Base-by-base conservation (phyloP, 1,140 invertebrate genomes). In the Parapsyche elsis region DNA sequence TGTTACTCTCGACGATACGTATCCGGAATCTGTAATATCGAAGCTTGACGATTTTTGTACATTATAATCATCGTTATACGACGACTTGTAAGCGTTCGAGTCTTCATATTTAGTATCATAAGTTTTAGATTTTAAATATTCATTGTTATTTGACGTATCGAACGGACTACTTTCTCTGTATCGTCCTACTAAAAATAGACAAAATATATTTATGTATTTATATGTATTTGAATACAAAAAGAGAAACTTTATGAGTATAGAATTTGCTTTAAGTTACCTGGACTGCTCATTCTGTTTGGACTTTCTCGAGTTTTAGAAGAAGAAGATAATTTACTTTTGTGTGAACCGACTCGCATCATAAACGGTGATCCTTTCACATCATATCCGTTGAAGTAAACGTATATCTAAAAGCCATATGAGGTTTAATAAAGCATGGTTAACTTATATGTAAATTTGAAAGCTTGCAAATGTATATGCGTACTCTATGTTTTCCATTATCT, bases 321-420 rank as follows among this genome's bases (percentile, higher is more conserved):
- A 14, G 86, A 86, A n/a, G 86, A 86, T 0, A 84, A 84, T 82
- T 87, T 88, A 90, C 91, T 87, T 90, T 92, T 78, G 90, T 93
- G 76, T 0, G 88, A 86, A 23, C 94, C 94, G 38, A 96, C 94
- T 70, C 94, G 88, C 85, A 96, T 92, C 76, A 94, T 93, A 84
- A 95, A 95, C 0, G 94, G 94, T 12, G 93, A 94, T 87, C 97
- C 97, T 90, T 96, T 95, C n/a, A 99, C 95, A 85, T 98, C 97
- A 83, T 95, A 94, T 4, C 96, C 96, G 87, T 99, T 99, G 86
- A 98, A 99, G 84, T 97, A 97, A 14, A 98, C 93, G 85, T 98
- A 97, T 44, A 99, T 92, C 90, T 91, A 85, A 26, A 85, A 86
- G 14, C 7, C 19, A 79, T 5, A 81, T 46, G 5, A 23, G 19